Conservation (phyloP, 1,140 invertebrate species). For the Drosophila littoralis region DNA sequence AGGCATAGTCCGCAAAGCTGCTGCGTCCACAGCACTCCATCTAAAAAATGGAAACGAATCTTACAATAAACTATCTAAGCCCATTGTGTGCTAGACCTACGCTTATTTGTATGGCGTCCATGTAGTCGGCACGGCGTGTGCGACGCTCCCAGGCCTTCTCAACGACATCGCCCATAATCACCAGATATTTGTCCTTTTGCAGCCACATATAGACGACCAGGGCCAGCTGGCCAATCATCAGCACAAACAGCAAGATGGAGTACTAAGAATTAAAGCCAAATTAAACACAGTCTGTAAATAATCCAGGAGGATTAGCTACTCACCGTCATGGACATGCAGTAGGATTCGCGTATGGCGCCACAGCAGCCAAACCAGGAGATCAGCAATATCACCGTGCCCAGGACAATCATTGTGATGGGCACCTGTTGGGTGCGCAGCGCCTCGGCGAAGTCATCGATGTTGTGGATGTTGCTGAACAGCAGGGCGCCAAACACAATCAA, state of each 20-base stretch:
- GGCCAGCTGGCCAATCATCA: constrained; percentile 88
- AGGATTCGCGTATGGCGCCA: constrained; percentile 92
- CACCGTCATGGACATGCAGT: constrained; percentile 93
- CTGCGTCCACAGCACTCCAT: constrained; percentile 88
- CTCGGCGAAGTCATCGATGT: constrained; percentile 85
- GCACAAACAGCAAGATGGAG: constrained; percentile 87
- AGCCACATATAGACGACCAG: constrained; percentile 87
- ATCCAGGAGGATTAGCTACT: constrained; percentile 52
- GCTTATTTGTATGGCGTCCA: constrained; percentile 85
- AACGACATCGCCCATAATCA: constrained; percentile 84
- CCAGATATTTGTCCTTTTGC: constrained; percentile 85
- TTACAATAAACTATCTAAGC: too few relatives aligned
- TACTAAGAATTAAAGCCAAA: constrained; percentile 85
- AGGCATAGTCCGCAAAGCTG: constrained; percentile 84
- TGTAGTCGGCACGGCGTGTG: constrained; percentile 80
- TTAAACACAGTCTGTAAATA: not conserved
- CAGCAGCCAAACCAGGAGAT: constrained; percentile 94
- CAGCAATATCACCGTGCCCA: constrained; percentile 90
- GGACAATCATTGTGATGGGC: constrained; percentile 88
- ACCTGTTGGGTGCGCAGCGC: constrained; percentile 85
- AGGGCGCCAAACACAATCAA: constrained; percentile 87
- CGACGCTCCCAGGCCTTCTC: constrained; percentile 74
- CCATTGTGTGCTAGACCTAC: constrained; percentile 32
- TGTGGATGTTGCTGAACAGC: constrained; percentile 85
- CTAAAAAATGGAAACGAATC: constrained; percentile 70